phyloP scores from a whole-genome alignment of 2,113 vertebrate genomes.

The Serinus canaria region DNA sequence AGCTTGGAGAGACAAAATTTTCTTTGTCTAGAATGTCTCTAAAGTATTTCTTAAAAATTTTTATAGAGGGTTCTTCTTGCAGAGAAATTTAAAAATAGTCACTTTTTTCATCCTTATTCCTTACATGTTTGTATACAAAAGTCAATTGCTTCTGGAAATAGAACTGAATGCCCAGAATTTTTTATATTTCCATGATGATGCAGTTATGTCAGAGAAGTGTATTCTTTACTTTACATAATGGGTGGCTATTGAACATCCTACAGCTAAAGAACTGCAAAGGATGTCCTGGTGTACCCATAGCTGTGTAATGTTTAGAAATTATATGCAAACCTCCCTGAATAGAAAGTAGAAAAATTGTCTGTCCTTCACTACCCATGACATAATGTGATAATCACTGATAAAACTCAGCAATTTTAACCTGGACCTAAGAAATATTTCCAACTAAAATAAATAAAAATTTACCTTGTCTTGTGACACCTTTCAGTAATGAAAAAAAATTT shows the following conservation, averaged over 20 bases:
- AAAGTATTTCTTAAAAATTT: not conserved
- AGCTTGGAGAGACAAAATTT: not conserved
- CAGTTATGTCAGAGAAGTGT: not conserved
- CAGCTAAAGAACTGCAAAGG: not conserved
- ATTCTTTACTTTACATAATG: not conserved
- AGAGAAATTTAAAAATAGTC: not conserved
- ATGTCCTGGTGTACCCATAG: not conserved
- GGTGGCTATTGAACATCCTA: not conserved
- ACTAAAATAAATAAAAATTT: not conserved
- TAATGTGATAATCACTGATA: not conserved
- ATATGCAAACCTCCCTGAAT: not conserved
- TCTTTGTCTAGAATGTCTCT: not conserved
- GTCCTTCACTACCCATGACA: not conserved
- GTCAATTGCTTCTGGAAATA: not conserved
- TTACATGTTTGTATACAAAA: not conserved
- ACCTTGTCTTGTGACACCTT: not conserved
- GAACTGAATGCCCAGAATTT: not conserved
- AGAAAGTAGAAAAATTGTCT: not conserved
- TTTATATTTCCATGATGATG: not conserved
- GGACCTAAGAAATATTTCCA: not conserved
- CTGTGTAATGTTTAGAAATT: not conserved
- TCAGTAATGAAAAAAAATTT: not conserved
- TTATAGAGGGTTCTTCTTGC: not conserved
- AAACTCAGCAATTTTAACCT: not conserved
- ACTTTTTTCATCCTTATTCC: not conserved